Conservation (phyloP, 2,888 invertebrate species). For the Sipha maydis region DNA sequence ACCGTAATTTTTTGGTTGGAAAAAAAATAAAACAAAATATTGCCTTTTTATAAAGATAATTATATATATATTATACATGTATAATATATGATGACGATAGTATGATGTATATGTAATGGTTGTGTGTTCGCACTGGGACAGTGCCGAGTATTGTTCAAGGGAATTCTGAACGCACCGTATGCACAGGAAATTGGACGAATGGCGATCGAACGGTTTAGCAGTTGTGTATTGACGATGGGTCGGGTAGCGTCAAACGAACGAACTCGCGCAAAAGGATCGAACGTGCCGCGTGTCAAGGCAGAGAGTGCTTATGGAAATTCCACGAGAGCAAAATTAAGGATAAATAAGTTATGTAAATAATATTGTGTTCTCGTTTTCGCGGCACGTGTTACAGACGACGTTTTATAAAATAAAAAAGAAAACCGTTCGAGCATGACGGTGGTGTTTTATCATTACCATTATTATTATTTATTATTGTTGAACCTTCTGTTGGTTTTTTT, state of each 20-base stretch:
- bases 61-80: not conserved
- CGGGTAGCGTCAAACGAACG: not conserved
- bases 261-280: not conserved
- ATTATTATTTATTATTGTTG: not conserved
- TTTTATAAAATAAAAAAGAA: not conserved
- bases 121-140: not conserved
- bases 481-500: not conserved
- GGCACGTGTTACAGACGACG: too few species aligned
- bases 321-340: too few species aligned
- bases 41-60: slow-evolving; percentile 53
- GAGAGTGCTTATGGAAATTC: too few species aligned
- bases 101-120: not conserved
- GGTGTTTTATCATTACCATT: not conserved
- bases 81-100: not conserved
- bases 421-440: not conserved
- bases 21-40: slow-evolving; percentile 57
- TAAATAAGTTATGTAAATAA: too few species aligned
- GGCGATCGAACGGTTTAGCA: too few species aligned
- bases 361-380: too few species aligned
- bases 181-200: too few species aligned
- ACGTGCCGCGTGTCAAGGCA: not conserved
- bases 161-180: not conserved
- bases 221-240: too few species aligned
- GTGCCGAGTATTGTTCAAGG: not conserved
- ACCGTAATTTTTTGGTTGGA: slow-evolving; percentile 40